Evolutionary conservation across 2,797 vertebrate species (phyloP).

Genomic region (Lates japonicus): DNA sequence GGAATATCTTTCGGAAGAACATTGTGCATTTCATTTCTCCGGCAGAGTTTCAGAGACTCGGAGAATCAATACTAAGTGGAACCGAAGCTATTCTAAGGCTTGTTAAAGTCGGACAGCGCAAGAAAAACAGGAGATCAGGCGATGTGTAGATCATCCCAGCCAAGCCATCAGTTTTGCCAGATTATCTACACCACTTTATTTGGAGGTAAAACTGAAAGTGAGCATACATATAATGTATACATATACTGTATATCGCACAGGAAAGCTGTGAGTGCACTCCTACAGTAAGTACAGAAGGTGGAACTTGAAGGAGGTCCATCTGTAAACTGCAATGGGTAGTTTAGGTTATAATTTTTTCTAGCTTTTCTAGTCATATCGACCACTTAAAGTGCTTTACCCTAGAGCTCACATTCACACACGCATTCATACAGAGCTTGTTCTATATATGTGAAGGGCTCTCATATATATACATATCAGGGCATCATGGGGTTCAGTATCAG

Average conservation of each 20-base stretch:
- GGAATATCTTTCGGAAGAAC: neutral
- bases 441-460: too few species aligned
- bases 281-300: neutral
- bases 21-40: neutral
- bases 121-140: neutral
- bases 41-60: slow-evolving; percentile 1
- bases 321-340: neutral
- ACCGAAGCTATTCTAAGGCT: neutral
- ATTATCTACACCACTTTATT: neutral
- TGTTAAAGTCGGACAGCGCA: neutral
- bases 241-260: too few species aligned
- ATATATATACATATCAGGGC: too few species aligned
- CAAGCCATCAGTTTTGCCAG: neutral
- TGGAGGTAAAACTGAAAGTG: neutral
- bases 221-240: neutral
- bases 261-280: neutral
- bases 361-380: too few species aligned
- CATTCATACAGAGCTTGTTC: too few species aligned
- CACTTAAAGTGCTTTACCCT: too few species aligned
- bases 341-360: too few species aligned
- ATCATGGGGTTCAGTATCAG: too few species aligned
- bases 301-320: neutral
- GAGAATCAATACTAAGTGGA: neutral
- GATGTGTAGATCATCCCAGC: neutral
- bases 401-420: too few species aligned